Percentiles rank a stretch among this genome's conserved stretches.
These are phyloP conservation scores for Tichodroma muraria DNA, from an alignment of 2,113 vertebrate species.

Conservation along the genomic window DNA sequence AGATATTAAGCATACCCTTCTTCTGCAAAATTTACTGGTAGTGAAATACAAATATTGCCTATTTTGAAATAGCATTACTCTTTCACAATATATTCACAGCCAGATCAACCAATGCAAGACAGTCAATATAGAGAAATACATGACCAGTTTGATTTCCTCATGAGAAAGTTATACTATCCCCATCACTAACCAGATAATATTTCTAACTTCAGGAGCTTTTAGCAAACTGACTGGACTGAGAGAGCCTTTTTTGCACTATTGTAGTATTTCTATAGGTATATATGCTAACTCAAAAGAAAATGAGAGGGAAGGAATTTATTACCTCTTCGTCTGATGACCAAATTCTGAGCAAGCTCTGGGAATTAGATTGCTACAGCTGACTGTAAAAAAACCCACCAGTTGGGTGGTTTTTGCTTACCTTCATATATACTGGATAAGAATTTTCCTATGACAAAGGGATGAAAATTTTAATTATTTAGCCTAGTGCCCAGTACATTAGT, in stretches of 20 bases:
- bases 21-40: not conserved
- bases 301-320: not conserved
- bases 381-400: not conserved
- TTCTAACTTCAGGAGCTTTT: not conserved
- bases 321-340: not conserved
- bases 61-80: not conserved
- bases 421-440: not conserved
- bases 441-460: not conserved
- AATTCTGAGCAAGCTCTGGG: not conserved
- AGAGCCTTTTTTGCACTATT: not conserved
- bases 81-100: not conserved
- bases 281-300: not conserved
- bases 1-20: not conserved
- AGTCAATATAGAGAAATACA: not conserved
- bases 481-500: not conserved
- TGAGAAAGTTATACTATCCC: not conserved
- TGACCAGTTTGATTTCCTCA: not conserved
- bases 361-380: not conserved
- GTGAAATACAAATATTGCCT: not conserved
- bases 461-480: not conserved
- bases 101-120: not conserved
- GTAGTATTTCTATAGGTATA: not conserved
- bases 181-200: not conserved
- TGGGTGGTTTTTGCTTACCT: not conserved
- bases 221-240: not conserved